A percentile compares a stretch with the other conserved stretches of the same genome.
Conservation (phyloP, 2,113 vertebrate genomes). For the Urocynchramus pylzowi region DNA sequence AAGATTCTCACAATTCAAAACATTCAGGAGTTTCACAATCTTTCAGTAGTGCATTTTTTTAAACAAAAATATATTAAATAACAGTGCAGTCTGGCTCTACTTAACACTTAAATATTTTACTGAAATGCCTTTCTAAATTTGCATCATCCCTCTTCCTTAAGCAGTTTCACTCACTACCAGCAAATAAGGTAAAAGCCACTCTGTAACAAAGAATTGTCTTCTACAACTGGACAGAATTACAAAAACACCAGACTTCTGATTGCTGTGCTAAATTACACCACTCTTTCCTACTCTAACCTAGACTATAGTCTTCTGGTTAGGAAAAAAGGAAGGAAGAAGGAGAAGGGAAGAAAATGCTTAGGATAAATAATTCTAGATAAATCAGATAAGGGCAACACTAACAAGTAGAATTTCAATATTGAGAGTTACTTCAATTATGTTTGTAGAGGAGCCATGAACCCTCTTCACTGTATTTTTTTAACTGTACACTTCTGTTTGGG, state of each 20-base stretch:
- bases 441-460: neutral
- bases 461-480: neutral
- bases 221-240: neutral
- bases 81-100: neutral
- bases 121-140: slow-evolving; percentile 1
- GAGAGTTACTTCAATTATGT: neutral
- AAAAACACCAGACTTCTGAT: neutral
- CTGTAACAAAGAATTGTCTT: neutral
- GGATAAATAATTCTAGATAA: neutral
- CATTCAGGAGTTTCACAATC: neutral
- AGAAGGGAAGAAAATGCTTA: neutral
- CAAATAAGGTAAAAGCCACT: neutral
- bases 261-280: neutral
- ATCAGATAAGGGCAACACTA: neutral
- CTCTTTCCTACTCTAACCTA: neutral
- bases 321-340: neutral
- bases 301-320: neutral
- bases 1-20: slow-evolving; percentile 19
- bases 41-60: neutral
- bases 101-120: slow-evolving; percentile 9
- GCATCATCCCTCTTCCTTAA: neutral
- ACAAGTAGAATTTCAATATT: neutral
- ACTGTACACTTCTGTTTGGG: neutral
- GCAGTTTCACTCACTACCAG: neutral
- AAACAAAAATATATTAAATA: slow-evolving; percentile 31